Evolutionary conservation across 2,113 vertebrate species (phyloP).

Genomic region (Caracal caracal): DNA sequence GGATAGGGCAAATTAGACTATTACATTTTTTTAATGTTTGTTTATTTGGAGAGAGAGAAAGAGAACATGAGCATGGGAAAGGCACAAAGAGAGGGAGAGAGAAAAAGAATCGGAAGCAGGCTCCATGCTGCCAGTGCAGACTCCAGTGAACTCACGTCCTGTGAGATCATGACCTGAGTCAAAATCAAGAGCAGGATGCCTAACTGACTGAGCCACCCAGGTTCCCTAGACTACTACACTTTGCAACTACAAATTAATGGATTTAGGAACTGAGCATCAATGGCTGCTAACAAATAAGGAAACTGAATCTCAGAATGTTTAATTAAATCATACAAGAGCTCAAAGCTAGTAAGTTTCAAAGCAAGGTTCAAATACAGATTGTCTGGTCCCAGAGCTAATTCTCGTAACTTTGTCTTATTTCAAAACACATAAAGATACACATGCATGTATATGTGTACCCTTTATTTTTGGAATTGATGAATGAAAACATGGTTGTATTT

Average conservation of each 20-base stretch:
- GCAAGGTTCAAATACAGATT: not conserved
- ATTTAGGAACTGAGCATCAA: not conserved
- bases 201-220: no score
- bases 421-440: not conserved
- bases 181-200: no score
- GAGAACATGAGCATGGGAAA: no score
- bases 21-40: not conserved
- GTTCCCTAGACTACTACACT: not conserved
- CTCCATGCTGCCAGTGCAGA: no score
- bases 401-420: not conserved
- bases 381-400: not conserved
- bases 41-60: no score
- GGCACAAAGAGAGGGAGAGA: no score
- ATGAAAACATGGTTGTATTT: not conserved
- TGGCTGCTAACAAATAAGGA: not conserved
- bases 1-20: not conserved
- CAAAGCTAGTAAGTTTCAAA: not conserved
- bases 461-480: constrained; percentile 17
- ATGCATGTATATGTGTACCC: not conserved
- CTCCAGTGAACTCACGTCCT: no score
- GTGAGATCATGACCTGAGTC: no score
- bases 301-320: not conserved
- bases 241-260: not conserved
- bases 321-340: not conserved
- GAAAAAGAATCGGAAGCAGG: no score